Evolutionary conservation across 2,888 invertebrate genomes (phyloP).

Genomic region (Limnephilus auricula): DNA sequence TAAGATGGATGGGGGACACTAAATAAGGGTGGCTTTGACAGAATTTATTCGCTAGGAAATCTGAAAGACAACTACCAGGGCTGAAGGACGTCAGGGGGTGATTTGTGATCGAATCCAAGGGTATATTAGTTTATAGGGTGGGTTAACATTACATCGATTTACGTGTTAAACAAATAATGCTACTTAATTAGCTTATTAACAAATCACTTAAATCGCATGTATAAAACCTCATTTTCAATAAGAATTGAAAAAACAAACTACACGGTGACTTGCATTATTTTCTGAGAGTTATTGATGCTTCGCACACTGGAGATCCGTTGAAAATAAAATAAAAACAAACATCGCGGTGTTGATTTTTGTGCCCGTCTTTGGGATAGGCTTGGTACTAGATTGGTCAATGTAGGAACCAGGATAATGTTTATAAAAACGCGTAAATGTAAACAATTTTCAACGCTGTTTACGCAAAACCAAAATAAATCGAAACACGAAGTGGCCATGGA

Average conservation of each 20-base stretch:
- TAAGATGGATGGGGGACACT: constrained; percentile 35
- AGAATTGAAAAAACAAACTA: neutral
- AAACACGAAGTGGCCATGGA: constrained; percentile 29
- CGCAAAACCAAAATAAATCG: constrained; percentile 39
- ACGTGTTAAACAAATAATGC: neutral
- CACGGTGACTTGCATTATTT: neutral
- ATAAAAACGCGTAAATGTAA: neutral
- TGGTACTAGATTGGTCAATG: no score
- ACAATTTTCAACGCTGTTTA: neutral
- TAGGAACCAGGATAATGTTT: neutral
- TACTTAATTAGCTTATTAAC: no score
- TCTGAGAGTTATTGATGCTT: neutral
- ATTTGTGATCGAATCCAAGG: constrained; percentile 32
- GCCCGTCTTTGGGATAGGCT: no score
- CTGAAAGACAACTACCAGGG: constrained; percentile 27
- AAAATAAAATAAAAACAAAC: no score
- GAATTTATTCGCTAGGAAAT: constrained; percentile 36
- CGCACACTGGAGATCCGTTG: no score
- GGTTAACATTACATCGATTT: neutral
- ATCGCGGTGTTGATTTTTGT: no score
- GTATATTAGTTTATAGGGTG: neutral
- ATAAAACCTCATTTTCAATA: no score
- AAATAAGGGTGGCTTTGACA: constrained; percentile 4
- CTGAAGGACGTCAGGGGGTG: constrained; percentile 14
- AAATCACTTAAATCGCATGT: no score